These are phyloP conservation scores for Myiothlypis chrysogaster DNA, from an alignment of 2,797 vertebrate genomes.

Conservation along the genomic window DNA sequence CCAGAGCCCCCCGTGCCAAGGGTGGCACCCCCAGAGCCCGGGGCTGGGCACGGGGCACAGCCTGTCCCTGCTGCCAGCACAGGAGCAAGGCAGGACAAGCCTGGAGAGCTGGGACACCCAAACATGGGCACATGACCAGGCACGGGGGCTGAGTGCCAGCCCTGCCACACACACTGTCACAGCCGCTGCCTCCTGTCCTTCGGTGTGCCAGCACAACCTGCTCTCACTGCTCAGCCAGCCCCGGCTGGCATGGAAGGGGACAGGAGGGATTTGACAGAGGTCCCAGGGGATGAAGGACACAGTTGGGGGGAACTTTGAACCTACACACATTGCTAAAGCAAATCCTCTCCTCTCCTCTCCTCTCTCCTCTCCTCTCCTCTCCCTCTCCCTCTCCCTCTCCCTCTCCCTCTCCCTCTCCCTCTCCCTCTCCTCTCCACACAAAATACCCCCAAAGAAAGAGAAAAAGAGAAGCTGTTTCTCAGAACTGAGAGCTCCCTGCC, in stretches of 20 bases:
- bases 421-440: background rate
- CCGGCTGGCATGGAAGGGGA: fast-evolving
- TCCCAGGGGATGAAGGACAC: background rate
- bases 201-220: background rate
- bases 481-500: background rate
- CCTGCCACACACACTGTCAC: background rate
- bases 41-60: fast-evolving
- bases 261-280: background rate
- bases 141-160: background rate
- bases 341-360: background rate
- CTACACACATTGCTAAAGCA: background rate
- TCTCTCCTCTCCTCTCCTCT: background rate
- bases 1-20: fast-evolving
- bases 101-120: background rate
- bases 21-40: background rate
- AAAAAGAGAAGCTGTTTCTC: background rate
- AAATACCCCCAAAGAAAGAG: background rate
- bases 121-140: background rate
- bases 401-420: background rate
- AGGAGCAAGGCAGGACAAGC: background rate
- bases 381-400: background rate
- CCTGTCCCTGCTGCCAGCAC: background rate
- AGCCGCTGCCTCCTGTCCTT: background rate
- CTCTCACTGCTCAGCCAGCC: background rate
- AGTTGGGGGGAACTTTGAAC: background rate